These are phyloP conservation scores for Dreissena rostriformis DNA, from an alignment of 1,140 invertebrate genomes.

Conservation along the genomic window DNA sequence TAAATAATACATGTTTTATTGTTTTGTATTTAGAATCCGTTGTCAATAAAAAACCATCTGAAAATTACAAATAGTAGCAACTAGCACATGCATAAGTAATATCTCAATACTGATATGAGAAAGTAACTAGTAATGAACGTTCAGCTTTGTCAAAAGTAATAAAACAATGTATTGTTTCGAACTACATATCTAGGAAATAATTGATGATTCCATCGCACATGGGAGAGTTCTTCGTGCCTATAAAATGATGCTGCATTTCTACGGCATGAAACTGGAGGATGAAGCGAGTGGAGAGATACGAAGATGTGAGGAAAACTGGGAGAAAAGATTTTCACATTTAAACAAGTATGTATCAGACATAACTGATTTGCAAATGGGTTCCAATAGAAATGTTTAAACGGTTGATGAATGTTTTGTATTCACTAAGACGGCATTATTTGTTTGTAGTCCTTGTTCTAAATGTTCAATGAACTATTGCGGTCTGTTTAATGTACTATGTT, in stretches of 20 bases:
- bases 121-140: not conserved
- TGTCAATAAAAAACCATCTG: too few relatives aligned
- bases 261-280: constrained; percentile 74
- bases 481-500: not conserved
- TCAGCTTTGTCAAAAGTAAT: not conserved
- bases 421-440: not conserved
- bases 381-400: not conserved
- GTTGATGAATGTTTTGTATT: not conserved
- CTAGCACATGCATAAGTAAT: too few relatives aligned
- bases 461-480: too few relatives aligned
- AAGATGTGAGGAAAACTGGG: constrained; percentile 65
- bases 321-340: constrained; percentile 70
- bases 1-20: too few relatives aligned
- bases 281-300: constrained; percentile 62
- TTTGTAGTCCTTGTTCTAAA: not conserved
- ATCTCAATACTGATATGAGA: too few relatives aligned
- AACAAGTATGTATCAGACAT: constrained; percentile 64
- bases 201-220: constrained; percentile 54
- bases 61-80: too few relatives aligned
- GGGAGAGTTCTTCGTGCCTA: constrained; percentile 68
- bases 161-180: not conserved
- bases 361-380: not conserved
- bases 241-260: constrained; percentile 78
- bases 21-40: too few relatives aligned
- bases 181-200: constrained; percentile 62